Evolutionary conservation across 2,797 vertebrate genomes (phyloP).

Genomic region (Sarcoramphus papa): DNA sequence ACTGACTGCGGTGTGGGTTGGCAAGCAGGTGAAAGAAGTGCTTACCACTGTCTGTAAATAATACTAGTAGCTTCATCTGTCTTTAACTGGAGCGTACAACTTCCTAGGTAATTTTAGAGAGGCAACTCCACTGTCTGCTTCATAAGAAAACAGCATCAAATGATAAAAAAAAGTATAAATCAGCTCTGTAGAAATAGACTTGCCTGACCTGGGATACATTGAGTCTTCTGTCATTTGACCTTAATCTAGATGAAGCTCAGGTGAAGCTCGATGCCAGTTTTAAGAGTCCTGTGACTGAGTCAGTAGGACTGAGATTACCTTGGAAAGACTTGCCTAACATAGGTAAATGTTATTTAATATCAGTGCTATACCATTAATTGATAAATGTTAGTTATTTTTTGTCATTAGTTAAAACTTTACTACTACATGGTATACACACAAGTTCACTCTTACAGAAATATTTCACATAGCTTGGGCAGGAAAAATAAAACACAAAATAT

Average conservation of each 20-base stretch:
- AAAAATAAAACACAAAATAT: background rate
- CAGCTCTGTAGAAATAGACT: background rate
- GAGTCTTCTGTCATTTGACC: background rate
- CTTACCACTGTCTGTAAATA: background rate
- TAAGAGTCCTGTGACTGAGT: background rate
- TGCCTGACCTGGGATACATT: background rate
- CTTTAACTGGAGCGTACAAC: background rate
- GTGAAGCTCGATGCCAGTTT: background rate
- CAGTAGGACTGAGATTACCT: background rate
- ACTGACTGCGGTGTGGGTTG: background rate
- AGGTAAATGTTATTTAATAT: background rate
- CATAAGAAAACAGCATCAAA: background rate
- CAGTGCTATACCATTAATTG: too few relatives aligned
- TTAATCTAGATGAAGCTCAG: background rate
- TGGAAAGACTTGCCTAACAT: background rate
- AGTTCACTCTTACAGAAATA: background rate
- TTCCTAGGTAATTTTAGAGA: background rate
- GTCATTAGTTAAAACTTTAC: background rate
- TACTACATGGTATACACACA: background rate
- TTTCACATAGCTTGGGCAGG: background rate
- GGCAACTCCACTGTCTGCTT: background rate
- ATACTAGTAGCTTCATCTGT: background rate
- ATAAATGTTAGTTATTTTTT: background rate
- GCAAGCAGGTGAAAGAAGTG: background rate
- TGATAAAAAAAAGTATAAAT: background rate